Evolutionary conservation across 2,797 vertebrate genomes (phyloP), one percentile per base, ranked within the genome.

Genomic region (Morelia viridis): DNA sequence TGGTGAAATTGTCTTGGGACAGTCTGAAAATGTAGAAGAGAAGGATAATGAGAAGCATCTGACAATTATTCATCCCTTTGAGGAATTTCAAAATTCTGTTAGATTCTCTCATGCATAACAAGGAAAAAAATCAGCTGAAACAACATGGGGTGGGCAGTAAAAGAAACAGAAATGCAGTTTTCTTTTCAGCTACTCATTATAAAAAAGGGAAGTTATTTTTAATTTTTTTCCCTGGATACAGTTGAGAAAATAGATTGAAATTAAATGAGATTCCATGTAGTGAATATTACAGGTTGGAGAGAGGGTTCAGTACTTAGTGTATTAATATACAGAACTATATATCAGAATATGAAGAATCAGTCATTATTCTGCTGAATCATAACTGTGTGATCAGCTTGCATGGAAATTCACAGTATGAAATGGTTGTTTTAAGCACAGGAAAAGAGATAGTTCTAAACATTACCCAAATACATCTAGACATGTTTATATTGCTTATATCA

Each of bases 51-150:
- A 95, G 65, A 89, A 95, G 91, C 15, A 94, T 76, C 26, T 84
- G 89, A 28, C 28, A 95, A 80, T 95, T 95, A 93, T 92, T 95
- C 94, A 92, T 93, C 92, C 88, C 58, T 94, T 90, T 94, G 92
- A 94, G 90, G 88, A 89, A 60, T 92, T 96, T 94, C 35, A 92
- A 22, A 88, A 93, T 19, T 89, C 28, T 61, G 24, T 62, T 92
- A 93, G 31, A 17, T 87, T 31, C 68, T 93, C 28, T 87, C 93
- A 95, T 94, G 85, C 2, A 92, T 95, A 95, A 91, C 10, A 11
- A 7, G 5, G 26, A 87, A 88, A 88, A n/a, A 93, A 93, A 11
- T 26, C 35, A 3, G 10, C 68, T 94, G 24, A 93, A 91, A 96
- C 94, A 61, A 91, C 92, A 61, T 28, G 22, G 85, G 19, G 17